Evolutionary conservation across 2,113 vertebrate species (phyloP).

Genomic region (Dasypus novemcinctus): DNA sequence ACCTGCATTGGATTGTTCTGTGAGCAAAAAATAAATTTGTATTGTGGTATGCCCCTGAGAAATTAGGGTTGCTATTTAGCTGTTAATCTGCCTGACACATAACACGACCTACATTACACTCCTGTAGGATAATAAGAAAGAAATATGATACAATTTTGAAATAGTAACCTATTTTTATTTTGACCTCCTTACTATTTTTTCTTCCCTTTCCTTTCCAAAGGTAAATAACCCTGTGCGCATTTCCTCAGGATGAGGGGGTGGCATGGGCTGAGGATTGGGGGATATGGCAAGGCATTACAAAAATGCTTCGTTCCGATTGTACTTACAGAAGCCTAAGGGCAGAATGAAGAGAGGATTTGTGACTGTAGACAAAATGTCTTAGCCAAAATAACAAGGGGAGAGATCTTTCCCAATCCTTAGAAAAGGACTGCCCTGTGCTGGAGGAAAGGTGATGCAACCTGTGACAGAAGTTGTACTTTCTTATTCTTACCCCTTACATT

Average conservation of each 20-base stretch:
- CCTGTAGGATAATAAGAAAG: background rate
- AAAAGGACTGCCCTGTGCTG: background rate
- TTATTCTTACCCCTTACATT: background rate
- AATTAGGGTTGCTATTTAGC: background rate
- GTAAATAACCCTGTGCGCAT: background rate
- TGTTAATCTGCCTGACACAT: background rate
- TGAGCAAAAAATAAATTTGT: background rate
- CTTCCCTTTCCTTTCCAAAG: background rate
- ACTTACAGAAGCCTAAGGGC: background rate
- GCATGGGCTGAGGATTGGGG: background rate
- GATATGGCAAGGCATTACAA: background rate
- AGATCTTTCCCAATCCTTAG: background rate
- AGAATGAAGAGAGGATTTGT: background rate
- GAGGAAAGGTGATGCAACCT: background rate
- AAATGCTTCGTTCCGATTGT: background rate
- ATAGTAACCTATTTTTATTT: background rate
- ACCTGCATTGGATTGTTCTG: background rate
- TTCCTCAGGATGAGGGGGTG: background rate
- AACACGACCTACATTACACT: background rate
- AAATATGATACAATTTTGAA: background rate
- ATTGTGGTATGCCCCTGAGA: background rate
- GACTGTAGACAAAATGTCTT: background rate
- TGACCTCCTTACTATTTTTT: background rate
- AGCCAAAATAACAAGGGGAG: background rate
- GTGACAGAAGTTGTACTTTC: background rate